phyloP scores from a whole-genome alignment of 2,113 vertebrate species.

The Neolamprologus sp. region DNA sequence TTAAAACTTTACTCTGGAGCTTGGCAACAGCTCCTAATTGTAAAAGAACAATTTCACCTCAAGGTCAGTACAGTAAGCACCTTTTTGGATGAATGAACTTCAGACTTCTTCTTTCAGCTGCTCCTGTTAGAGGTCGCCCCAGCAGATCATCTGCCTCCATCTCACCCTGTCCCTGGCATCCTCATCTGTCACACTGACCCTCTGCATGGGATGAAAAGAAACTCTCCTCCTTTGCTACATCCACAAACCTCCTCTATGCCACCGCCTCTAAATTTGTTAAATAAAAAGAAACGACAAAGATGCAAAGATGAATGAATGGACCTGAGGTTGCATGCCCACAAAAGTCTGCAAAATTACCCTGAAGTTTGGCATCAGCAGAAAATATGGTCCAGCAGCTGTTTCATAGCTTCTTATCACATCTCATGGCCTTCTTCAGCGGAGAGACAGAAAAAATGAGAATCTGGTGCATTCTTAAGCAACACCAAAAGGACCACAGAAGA shows the following conservation, averaged over 20 bases:
- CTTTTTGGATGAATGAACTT: neutral
- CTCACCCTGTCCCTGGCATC: neutral
- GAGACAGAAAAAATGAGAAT: neutral
- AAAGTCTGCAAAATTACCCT: neutral
- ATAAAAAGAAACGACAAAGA: neutral
- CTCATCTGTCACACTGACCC: neutral
- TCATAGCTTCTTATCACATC: neutral
- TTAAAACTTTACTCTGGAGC: neutral
- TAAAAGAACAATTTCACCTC: neutral
- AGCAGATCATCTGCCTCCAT: neutral
- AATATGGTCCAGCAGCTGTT: neutral
- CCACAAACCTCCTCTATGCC: fast-evolving
- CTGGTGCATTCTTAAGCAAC: neutral
- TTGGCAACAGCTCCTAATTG: neutral
- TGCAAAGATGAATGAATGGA: neutral
- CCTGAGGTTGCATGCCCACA: neutral
- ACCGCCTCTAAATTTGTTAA: neutral
- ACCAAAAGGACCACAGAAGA: neutral
- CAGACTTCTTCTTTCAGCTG: neutral
- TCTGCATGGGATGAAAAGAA: neutral
- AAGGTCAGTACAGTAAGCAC: neutral
- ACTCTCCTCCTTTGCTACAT: neutral
- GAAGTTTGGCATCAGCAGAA: neutral
- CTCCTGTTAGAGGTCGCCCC: neutral
- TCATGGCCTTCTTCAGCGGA: neutral